Evolutionary conservation across 92 coral and sea anemone species (phyloP).

Genomic region (Actinernus sp.): DNA sequence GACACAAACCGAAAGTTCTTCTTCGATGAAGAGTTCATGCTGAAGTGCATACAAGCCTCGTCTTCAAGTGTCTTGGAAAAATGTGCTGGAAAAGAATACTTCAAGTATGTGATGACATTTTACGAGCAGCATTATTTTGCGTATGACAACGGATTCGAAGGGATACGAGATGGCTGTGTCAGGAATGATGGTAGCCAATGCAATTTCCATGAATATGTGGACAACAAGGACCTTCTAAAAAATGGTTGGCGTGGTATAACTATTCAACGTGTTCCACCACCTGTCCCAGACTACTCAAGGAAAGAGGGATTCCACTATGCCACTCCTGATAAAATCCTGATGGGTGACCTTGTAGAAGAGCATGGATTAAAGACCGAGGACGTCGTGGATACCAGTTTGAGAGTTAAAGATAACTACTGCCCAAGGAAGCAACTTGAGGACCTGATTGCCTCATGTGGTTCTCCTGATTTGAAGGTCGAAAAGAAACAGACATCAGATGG

Average conservation of each 20-base stretch:
- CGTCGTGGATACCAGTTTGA: neutral
- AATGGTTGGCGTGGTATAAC: slow-evolving; percentile 42
- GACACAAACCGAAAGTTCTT: slow-evolving; percentile 29
- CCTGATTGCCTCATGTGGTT: slow-evolving; percentile 38
- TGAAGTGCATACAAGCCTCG: slow-evolving; percentile 21
- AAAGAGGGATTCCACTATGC: slow-evolving; percentile 40
- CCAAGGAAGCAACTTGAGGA: slow-evolving; percentile 41
- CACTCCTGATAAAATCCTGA: slow-evolving; percentile 10
- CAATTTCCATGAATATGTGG: slow-evolving; percentile 20
- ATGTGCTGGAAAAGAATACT: slow-evolving; percentile 54
- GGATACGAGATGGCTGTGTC: slow-evolving; percentile 27
- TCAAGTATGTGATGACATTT: slow-evolving; percentile 18
- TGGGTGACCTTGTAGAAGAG: slow-evolving; percentile 42
- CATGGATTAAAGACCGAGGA: slow-evolving; percentile 29
- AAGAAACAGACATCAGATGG: neutral
- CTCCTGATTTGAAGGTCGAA: slow-evolving; percentile 18
- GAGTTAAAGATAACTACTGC: slow-evolving; percentile 50
- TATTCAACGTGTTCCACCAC: slow-evolving; percentile 36
- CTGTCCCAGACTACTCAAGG: slow-evolving; percentile 60
- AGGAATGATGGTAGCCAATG: slow-evolving; percentile 18
- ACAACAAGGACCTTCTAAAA: slow-evolving; percentile 8
- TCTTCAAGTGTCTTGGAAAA: slow-evolving; percentile 21
- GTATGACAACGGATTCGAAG: slow-evolving; percentile 62
- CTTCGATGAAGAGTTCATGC: slow-evolving; percentile 50
- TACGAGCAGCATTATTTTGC: slow-evolving; percentile 19